Conservation (phyloP, 2,113 vertebrate genomes). For the Micromys minutus region DNA sequence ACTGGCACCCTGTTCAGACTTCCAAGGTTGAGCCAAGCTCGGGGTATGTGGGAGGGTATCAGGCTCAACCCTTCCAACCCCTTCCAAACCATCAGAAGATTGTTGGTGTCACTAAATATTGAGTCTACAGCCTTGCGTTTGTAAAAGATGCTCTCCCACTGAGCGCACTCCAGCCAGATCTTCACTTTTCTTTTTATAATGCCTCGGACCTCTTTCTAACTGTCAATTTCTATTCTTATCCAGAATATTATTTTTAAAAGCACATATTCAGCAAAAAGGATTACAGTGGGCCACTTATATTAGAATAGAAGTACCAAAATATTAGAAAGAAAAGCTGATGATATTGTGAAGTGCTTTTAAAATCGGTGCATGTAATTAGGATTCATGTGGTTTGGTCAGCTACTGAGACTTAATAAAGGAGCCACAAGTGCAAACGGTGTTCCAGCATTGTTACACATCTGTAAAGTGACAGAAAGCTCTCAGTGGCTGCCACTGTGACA, state of each 20-base stretch:
- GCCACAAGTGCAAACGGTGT: not conserved
- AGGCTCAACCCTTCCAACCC: not conserved
- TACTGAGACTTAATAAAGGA: not conserved
- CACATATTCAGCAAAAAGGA: not conserved
- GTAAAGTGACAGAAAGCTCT: not conserved
- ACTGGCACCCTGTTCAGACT: not conserved
- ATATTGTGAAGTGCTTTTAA: not conserved
- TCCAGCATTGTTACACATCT: not conserved
- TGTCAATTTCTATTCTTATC: not conserved
- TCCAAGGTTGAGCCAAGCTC: not conserved
- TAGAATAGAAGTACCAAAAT: conserved; percentile 27
- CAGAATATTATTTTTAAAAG: not conserved
- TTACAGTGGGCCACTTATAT: conserved; percentile 17
- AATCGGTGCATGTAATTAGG: not conserved
- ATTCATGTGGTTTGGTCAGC: not conserved
- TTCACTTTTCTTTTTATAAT: not conserved
- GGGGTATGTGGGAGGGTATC: too few species aligned
- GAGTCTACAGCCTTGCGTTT: not conserved
- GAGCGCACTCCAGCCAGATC: not conserved
- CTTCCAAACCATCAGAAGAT: not conserved
- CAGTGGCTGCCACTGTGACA: not conserved
- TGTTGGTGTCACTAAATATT: not conserved
- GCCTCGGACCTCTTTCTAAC: not conserved
- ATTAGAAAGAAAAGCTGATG: not conserved
- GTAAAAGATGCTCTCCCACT: not conserved